Percentiles rank a stretch among this genome's conserved stretches.
Conservation (phyloP, 2,113 vertebrate species). For the Microcebus griseorufus region DNA sequence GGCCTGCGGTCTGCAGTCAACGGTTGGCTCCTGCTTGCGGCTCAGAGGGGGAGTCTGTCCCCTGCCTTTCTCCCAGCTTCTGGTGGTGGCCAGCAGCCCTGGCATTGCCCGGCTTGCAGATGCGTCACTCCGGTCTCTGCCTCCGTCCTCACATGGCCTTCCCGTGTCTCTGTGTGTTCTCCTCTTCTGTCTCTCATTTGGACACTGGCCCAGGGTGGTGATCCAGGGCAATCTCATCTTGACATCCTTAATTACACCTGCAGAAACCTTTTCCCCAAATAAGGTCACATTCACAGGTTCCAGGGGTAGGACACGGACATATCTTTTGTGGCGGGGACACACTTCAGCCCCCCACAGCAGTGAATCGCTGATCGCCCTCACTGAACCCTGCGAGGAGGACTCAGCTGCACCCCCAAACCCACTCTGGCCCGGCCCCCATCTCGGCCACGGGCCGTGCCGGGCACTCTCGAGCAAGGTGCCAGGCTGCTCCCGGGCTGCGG, state of each 20-base stretch:
- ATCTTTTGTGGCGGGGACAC: background rate
- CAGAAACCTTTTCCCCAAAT: background rate
- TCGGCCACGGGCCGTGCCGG: accelerated
- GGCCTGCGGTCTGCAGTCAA: background rate
- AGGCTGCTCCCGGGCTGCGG: accelerated
- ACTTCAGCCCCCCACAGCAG: accelerated
- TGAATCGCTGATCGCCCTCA: accelerated
- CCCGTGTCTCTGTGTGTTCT: background rate
- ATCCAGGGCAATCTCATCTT: background rate
- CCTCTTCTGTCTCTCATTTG: background rate
- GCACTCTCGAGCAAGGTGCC: accelerated
- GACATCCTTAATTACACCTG: background rate
- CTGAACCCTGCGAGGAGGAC: background rate
- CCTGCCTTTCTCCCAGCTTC: background rate
- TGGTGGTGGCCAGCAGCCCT: background rate
- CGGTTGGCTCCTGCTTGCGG: too few relatives aligned
- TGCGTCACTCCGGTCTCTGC: background rate
- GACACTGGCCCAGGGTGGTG: background rate
- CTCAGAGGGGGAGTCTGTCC: background rate
- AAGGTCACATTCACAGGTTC: background rate
- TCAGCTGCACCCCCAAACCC: background rate
- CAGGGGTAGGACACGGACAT: background rate
- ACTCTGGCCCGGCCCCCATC: background rate
- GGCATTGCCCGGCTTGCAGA: background rate
- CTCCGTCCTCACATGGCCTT: too few relatives aligned